Evolutionary conservation across 2,888 invertebrate genomes (phyloP).

Genomic region (Magallana nippona): DNA sequence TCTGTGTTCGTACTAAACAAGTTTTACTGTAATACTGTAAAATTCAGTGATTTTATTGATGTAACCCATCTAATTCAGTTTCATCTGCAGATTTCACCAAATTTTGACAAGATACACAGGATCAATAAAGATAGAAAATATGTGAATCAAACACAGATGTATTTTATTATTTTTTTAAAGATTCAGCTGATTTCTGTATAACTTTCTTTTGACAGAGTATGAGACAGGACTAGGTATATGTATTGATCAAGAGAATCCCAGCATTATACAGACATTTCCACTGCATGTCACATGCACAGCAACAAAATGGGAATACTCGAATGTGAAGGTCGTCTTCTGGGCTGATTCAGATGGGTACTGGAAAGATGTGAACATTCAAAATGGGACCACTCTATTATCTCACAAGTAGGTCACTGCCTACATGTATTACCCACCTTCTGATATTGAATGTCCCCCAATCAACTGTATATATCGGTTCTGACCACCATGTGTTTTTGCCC

Average conservation of each 20-base stretch:
- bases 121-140: too few species aligned
- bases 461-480: too few species aligned
- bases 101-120: too few species aligned
- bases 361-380: neutral
- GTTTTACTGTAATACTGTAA: too few species aligned
- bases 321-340: slow-evolving; percentile 52
- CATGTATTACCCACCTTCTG: neutral
- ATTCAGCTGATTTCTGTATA: too few species aligned
- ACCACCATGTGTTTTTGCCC: too few species aligned
- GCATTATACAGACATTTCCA: slow-evolving; percentile 39
- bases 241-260: neutral
- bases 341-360: neutral
- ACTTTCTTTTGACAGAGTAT: slow-evolving; percentile 21
- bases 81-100: too few species aligned
- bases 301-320: slow-evolving; percentile 61
- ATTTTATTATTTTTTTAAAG: too few species aligned
- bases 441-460: neutral
- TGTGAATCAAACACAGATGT: too few species aligned
- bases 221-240: slow-evolving; percentile 37
- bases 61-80: too few species aligned
- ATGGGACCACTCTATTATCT: slow-evolving; percentile 1
- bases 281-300: slow-evolving; percentile 49
- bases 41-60: too few species aligned
- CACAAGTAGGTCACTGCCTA: neutral
- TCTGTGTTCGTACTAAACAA: too few species aligned